Evolutionary conservation across 2,888 invertebrate genomes (phyloP), one percentile per base, ranked within the genome.

Genomic region (Apoda limacodes): DNA sequence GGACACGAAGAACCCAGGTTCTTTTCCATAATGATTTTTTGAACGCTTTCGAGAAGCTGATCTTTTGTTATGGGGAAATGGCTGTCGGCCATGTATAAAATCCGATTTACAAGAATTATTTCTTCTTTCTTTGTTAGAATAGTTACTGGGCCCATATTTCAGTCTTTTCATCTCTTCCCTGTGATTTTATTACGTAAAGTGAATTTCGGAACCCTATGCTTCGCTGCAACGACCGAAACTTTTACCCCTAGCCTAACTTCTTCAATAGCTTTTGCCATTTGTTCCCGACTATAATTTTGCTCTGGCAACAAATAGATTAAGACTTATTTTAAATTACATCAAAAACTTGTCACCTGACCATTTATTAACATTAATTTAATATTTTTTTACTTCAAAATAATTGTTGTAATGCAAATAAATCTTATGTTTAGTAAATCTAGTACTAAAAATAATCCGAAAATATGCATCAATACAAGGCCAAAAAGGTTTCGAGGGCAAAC

Each of bases 61-160:
- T 39, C 40, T 44, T 55, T 56, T 2, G 52, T 52, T 1, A 56
- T 34, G 9, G 55, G 55, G 40, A 58, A 54, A 9, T 55, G 55
- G 20, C 43, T 32, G 13, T 49, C 44, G 11, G 43, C 46, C 22
- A 46, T 37, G 9, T 39, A 34, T 2, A 46, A 11, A 19, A 55
- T 42, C 55, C 54, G 56, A n/a, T 26, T 39, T 7, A 43, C 43
- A 11, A 46, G 19, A 14, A 34, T 9, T 5, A 27, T 25, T 35
- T 43, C 44, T 34, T 46, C 44, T 40, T 42, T 25, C 21, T 24
- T 22, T 37, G 42, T 43, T 22, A 48, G 35, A 21, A 45, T 40
- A 22, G 40, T 39, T 14, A 42, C 10, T 4, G 44, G 40, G 22
- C 49, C 40, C 28, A 35, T 19, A 20, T 28, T 34, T 27, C 37